These are phyloP conservation scores for Helicoverpa armigera DNA, from an alignment of 1,140 invertebrate species.

Conservation along the genomic window DNA sequence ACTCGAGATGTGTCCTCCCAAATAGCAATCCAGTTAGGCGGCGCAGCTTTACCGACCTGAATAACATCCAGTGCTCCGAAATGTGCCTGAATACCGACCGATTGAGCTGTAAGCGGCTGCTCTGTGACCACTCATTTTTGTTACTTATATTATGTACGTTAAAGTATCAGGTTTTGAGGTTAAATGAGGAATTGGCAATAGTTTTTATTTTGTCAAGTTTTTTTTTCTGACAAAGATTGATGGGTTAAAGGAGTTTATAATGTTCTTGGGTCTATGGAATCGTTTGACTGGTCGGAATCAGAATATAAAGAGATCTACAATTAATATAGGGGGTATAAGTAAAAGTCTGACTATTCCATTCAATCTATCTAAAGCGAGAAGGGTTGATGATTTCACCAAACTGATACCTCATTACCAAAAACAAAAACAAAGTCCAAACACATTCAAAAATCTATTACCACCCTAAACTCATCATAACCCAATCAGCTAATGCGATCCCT, in stretches of 20 bases:
- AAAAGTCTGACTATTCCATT: too few species aligned
- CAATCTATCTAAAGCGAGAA: too few species aligned
- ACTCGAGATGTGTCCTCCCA: constrained; percentile 9
- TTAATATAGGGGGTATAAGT: too few species aligned
- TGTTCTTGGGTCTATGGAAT: too few species aligned
- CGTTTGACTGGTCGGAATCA: too few species aligned
- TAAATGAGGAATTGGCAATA: too few species aligned
- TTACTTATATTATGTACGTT: background rate
- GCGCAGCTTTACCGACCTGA: constrained; percentile 48
- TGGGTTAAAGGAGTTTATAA: too few species aligned
- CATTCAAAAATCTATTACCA: constrained; percentile 19
- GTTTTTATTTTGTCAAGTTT: too few species aligned
- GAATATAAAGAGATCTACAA: too few species aligned
- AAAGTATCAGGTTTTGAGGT: too few species aligned
- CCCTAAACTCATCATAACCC: constrained; percentile 33
- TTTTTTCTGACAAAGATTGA: too few species aligned
- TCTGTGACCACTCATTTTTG: background rate
- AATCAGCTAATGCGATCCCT: constrained; percentile 43
- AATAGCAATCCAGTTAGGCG: constrained; percentile 44
- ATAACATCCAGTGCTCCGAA: constrained; percentile 38
- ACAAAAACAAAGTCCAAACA: background rate
- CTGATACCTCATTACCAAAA: background rate
- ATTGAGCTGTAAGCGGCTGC: constrained; percentile 44
- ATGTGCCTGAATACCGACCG: constrained; percentile 41
- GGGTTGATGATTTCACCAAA: too few species aligned